phyloP scores from a whole-genome alignment of 2,113 vertebrate species.

The Ameiurus melas region DNA sequence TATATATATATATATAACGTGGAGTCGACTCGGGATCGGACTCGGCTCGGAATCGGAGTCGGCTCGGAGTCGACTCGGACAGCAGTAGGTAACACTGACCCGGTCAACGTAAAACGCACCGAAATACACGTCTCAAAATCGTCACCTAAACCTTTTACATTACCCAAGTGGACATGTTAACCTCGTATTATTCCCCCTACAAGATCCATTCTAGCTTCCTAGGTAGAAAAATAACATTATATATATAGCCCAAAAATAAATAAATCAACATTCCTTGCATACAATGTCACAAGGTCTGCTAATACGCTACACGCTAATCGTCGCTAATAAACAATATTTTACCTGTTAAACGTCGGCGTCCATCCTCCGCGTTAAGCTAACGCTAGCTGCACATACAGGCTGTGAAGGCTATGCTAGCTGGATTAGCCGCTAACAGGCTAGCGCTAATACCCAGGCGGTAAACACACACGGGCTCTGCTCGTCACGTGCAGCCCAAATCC shows the following conservation, averaged over 20 bases:
- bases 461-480: slow-evolving; percentile 17
- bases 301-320: no score
- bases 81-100: not conserved
- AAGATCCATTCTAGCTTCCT: no score
- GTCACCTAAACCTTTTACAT: not conserved
- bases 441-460: slow-evolving; percentile 32
- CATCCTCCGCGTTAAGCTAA: slow-evolving; percentile 34
- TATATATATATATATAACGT: no score
- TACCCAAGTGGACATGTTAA: not conserved
- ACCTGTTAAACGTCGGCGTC: slow-evolving; percentile 31
- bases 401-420: slow-evolving; percentile 35
- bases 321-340: not conserved
- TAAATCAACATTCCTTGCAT: no score
- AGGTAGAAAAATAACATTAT: not conserved
- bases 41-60: not conserved
- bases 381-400: slow-evolving; percentile 55
- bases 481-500: not conserved
- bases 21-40: not conserved
- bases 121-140: not conserved
- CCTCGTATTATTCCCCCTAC: no score
- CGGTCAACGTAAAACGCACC: not conserved
- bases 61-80: not conserved
- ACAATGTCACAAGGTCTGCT: not conserved
- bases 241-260: no score
- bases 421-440: slow-evolving; percentile 40